Evolutionary conservation across 2,797 vertebrate genomes (phyloP), one percentile per base, ranked within the genome.

Genomic region (Tokudaia muenninki): DNA sequence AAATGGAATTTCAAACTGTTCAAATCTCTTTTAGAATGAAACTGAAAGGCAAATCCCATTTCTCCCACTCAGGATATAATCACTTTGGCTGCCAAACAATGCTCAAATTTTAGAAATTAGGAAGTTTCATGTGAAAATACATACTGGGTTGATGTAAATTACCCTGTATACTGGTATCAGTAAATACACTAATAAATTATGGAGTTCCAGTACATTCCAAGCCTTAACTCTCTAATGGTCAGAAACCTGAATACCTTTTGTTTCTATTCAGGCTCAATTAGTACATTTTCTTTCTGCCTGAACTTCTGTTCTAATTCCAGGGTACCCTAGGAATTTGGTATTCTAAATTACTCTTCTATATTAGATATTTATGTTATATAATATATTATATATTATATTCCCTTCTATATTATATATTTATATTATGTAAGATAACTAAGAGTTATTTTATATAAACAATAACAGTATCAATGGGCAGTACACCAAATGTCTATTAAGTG

Each of bases 31-130:
- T 37, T 41, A 87, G 47, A 57, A 74, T 63, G 84, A 63, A 95
- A 63, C 55, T 79, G 12, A 88, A 84, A 10, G 83, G 79, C 91
- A 59, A 91, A 88, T 91, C 41, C 89, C 37, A 89, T 31, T 81
- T 87, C 57, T 77, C 72, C 81, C 22, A n/a, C 14, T 91, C 57
- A 92, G 6, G 72, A 79, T 80, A 91, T 75, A 61, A 86, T 93
- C 72, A 93, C 34, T 94, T 59, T 87, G 59, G 3, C 57, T 94
- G 79, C 44, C 59, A 94, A 93, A 26, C 5, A 78, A 78, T n/a
- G 81, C 81, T 82, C 44, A 67, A 52, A 78, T 78, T 94, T 97
- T 92, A 91, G 41, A 96, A 94, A 78, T 89, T 86, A 93, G 77
- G 72, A 88, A 37, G 37, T 22, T 75, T 94, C 65, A 44, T 11